Evolutionary conservation across 2,888 invertebrate species (phyloP), one percentile per base, ranked within the genome.

Genomic region (Xestia sexstrigata): DNA sequence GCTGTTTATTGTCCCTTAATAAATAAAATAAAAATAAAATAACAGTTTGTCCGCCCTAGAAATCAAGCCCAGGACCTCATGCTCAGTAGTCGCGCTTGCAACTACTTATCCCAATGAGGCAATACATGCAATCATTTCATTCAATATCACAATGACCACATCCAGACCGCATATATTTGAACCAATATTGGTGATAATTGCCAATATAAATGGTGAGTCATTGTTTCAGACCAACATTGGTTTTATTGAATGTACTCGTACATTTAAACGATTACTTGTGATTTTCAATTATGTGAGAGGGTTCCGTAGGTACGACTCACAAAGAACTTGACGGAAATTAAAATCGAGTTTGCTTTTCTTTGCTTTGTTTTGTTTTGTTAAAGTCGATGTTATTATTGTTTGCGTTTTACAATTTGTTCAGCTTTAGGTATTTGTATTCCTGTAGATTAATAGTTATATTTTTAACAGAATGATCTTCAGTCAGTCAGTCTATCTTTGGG

Each of bases 91-190:
- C 11, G 23, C n/a, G 1, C n/a, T 39, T 39, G 23, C 39, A 13
- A 39, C 35, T 7, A 39, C 23, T 60, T n/a, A 23, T 5, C 23
- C 23, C 20, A 62, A 17, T 2, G 15, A 60, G 26, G 15, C 7
- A 15, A 9, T 9, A 39, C n/a, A 65, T 42, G 15, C 15, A 82
- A 86, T 86, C 66, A 82, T 83, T 79, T 79, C 68, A n/a, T 71
- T 62, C 60, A 62, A 60, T 45, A 81, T 86, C 58, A 70, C 79
- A 78, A 79, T 81, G 67, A 65, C 70, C 79, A 70, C 67, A 72
- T 77, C 45, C 66, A 74, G 84, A 85, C 87, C 83, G 66, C 85
- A 79, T 83, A 81, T 79, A 70, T 87, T 87, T 82, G 76, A 68
- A 47, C 76, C 82, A 82, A 76, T 80, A 84, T 78, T 83, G 76